Evolutionary conservation across 64 coral and sea anemone species (phyloP), one percentile per base, ranked within the genome.

Genomic region (Actinia equina): DNA sequence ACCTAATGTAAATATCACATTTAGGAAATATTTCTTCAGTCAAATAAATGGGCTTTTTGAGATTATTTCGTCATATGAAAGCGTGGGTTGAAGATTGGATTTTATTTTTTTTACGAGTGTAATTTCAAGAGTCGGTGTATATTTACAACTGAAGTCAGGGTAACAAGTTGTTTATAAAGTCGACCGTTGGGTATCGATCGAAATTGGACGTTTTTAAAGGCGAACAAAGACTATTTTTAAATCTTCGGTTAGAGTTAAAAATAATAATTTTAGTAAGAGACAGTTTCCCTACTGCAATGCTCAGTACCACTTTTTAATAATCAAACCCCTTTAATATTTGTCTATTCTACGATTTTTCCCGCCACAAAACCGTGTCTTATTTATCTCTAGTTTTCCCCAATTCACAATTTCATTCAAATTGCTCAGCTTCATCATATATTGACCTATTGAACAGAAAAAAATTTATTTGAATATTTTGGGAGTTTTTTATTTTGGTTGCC

Each of bases 1-100:
- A 74, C 9, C 12, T 74, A 74, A 74, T 30, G 69, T 74, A 74
- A 74, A 74, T 74, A 74, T 41, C 69, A 74, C 69, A 74, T 74
- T 74, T 25, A 74, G 69, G 69, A 74, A 37, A 27, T 74, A 41
- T 27, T 74, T 74, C 20, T 74, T 74, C 14, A 74, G n/a, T 74
- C 26, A 30, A 27, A 13, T 10, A 74, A 41, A 74, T 25, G 25
- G 22, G 19, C 22, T 65, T 65, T 65, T 57, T 12, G 13, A 57
- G 55, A 57, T 57, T 57, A 57, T 57, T 57, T 49, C 46, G 55
- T 37, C 30, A 37, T 57, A 57, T 57, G 15, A 16, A 57, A 57
- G 55, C 55, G 55, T 57, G 55, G 55, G 55, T 14, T 57, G 10
- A 16, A 14, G 10, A 14, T 57, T 57, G 55, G 55, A 16, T 57